Evolutionary conservation across 2,113 vertebrate species (phyloP).

Genomic region (Entosphenus tridentatus): DNA sequence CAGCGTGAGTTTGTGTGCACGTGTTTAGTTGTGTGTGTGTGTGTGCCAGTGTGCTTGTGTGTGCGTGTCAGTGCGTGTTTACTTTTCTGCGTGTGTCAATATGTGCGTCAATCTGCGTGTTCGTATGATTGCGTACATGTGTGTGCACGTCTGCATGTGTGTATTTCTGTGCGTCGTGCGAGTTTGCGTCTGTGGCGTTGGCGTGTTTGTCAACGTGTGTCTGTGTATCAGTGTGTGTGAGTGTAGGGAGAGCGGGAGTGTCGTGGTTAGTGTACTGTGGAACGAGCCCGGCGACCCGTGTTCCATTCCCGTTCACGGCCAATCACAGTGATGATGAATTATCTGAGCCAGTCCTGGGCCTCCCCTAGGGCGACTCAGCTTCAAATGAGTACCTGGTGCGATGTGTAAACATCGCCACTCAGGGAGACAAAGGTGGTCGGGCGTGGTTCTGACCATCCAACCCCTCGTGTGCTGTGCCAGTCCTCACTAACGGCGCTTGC

Average conservation of each 20-base stretch:
- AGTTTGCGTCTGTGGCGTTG: neutral
- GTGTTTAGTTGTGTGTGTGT: constrained; percentile 18
- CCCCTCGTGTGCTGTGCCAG: too few species aligned
- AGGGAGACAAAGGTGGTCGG: too few species aligned
- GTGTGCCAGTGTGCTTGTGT: neutral
- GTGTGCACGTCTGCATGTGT: neutral
- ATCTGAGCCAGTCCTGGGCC: too few species aligned
- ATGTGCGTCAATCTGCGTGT: neutral
- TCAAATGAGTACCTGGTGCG: too few species aligned
- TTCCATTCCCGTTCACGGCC: too few species aligned
- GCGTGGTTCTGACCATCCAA: too few species aligned
- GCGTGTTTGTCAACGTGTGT: neutral
- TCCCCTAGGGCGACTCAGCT: too few species aligned
- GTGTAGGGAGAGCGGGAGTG: neutral
- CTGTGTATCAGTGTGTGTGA: neutral
- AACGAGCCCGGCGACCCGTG: too few species aligned
- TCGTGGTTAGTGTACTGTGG: too few species aligned
- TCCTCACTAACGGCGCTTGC: too few species aligned
- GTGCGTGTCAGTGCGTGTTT: constrained; percentile 11
- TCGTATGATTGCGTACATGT: neutral
- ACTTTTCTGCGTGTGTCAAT: constrained; percentile 14
- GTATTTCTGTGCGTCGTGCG: neutral
- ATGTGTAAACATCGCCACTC: too few species aligned
- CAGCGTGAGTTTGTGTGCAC: constrained; percentile 6
- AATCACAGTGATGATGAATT: too few species aligned